Percentiles rank a stretch among this genome's conserved stretches.
phyloP scores from a whole-genome alignment of 2,888 invertebrate genomes.

The Hanleya hanleyi region DNA sequence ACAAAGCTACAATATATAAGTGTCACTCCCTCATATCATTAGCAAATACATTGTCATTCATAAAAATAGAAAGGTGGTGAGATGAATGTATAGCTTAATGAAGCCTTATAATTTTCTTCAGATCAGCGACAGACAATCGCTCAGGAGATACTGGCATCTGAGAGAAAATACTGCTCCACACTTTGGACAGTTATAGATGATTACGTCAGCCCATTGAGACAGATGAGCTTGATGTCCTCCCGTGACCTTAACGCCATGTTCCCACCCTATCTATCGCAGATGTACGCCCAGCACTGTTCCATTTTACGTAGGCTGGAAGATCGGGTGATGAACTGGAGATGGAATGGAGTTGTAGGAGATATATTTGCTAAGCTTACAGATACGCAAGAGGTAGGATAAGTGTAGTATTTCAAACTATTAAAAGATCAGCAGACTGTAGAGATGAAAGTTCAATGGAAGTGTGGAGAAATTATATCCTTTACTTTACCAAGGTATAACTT shows the following conservation, averaged over 20 bases:
- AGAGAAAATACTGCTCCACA: conserved; percentile 74
- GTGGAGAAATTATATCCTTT: no score
- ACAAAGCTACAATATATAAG: no score
- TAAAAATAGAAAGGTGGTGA: no score
- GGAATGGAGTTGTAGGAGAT: conserved; percentile 72
- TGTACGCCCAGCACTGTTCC: conserved; percentile 74
- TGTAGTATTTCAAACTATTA: no score
- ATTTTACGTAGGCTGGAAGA: conserved; percentile 73
- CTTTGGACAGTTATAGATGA: conserved; percentile 74
- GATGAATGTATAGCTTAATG: no score
- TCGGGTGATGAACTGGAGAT: conserved; percentile 70
- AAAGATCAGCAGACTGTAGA: no score
- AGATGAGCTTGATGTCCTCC: conserved; percentile 47
- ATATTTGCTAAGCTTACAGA: conserved; percentile 70
- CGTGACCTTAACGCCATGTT: conserved; percentile 70
- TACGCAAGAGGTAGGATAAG: conserved; percentile 53
- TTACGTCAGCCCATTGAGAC: conserved; percentile 71
- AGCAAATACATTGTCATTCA: no score
- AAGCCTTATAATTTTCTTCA: no score
- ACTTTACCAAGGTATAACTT: no score
- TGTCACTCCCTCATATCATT: no score
- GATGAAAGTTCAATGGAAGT: no score
- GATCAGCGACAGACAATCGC: conserved; percentile 49
- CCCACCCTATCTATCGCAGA: conserved; percentile 71
- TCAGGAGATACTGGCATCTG: conserved; percentile 73